A percentile compares a stretch with the other conserved stretches of the same genome.
Evolutionary conservation across 2,888 invertebrate species (phyloP).

Genomic region (Chirona hameri): DNA sequence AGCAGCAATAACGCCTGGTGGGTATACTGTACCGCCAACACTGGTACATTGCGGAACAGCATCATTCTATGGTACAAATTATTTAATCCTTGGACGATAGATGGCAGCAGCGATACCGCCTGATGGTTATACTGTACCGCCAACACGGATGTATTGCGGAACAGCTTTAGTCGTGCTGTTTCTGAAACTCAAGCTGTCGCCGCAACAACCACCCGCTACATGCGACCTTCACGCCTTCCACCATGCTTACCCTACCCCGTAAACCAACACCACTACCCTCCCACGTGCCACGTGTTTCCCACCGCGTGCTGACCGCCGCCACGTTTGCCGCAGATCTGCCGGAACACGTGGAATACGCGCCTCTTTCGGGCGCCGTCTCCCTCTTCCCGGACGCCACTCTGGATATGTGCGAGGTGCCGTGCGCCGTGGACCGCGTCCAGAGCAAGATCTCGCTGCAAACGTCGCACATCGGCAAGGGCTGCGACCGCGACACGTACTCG

Average conservation of each 20-base stretch:
- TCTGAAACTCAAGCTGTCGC: no score
- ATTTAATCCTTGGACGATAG: no score
- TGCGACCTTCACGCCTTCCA: no score
- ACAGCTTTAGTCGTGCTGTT: no score
- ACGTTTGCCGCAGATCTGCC: conserved; percentile 59
- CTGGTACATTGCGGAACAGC: not conserved
- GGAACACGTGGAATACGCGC: conserved; percentile 80
- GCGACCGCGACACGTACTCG: conserved; percentile 90
- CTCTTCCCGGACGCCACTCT: conserved; percentile 72
- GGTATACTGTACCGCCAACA: not conserved
- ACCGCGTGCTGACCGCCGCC: not conserved
- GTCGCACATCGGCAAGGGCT: conserved; percentile 90
- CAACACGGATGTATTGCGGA: no score
- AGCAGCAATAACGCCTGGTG: not conserved
- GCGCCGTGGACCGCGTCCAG: conserved; percentile 49
- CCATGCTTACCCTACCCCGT: no score
- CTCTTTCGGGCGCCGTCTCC: conserved; percentile 72
- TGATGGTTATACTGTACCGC: no score
- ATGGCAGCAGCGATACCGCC: no score
- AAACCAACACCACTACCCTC: no score
- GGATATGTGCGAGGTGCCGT: conserved; percentile 57
- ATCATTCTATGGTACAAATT: no score
- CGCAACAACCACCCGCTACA: no score
- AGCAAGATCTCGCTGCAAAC: conserved; percentile 61
- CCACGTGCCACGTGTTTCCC: no score